Evolutionary conservation across 2,888 invertebrate genomes (phyloP), one percentile per base, ranked within the genome.

Genomic region (Tanytarsus gracilentus): DNA sequence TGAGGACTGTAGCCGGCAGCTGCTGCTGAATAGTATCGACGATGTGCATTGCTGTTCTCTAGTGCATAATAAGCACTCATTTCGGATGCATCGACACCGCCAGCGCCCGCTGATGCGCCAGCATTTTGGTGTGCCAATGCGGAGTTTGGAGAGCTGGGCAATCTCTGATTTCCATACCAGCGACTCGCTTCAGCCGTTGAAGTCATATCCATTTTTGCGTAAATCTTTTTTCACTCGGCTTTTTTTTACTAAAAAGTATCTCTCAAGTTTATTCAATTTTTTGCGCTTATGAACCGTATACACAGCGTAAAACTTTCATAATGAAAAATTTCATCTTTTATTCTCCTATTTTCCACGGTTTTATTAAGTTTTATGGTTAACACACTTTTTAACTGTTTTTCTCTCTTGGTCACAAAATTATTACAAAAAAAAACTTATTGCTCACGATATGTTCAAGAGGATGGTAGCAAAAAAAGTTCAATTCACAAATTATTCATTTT

Each of bases 151-250:
- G 75, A 74, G 62, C 73, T 72, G 49, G 72, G 72, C 63, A 74
- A 67, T 63, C 74, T 71, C 67, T 75, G 75, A 69, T 69, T 74
- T 63, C 74, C 74, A 64, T 74, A 74, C 74, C 74, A 74, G 67
- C 74, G 74, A 64, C 73, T 73, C 67, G 73, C 72, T 70, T 74
- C 74, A 67, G 74, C 74, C 68, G 75, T 72, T 67, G 74, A 73
- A 67, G 75, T 73, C 74, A 74, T 74, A 73, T 74, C 74, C 74
- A 74, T 74, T 56, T 27, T 61, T 51, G 39, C 18, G 33, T 33
- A 33, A 11, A 21, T 23, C 21, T 52, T 21, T 18, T 33, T 49
- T 18, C 8, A 26, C 6, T 36, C n/a, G 27, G 18, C 36, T 21
- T 39, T 55, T 39, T 55, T 14, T 55, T 30, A 36, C 36, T 36